Evolutionary conservation across 2,888 invertebrate species (phyloP).

Genomic region (Anthoptus insignis): DNA sequence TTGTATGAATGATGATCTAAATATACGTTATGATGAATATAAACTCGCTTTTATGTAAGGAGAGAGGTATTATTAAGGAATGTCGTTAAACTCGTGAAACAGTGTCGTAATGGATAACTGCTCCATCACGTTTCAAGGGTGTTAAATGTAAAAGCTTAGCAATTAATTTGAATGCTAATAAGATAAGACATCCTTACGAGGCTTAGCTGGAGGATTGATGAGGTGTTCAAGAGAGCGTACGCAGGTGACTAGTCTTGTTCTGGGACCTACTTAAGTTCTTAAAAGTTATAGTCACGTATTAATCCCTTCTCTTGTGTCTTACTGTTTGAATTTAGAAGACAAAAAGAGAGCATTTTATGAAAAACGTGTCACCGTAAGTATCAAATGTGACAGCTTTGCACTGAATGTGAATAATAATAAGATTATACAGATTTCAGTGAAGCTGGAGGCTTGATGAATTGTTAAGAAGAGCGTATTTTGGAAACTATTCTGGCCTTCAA

Average conservation of each 20-base stretch:
- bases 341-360: no score
- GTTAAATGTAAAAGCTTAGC: constrained; percentile 42
- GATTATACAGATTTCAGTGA: no score
- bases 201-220: constrained; percentile 1
- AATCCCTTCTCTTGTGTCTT: no score
- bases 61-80: background rate
- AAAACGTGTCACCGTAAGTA: no score
- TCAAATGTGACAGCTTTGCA: no score
- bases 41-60: constrained; percentile 8
- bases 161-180: constrained; percentile 50
- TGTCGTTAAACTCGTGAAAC: constrained; percentile 2
- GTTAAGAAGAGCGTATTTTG: no score
- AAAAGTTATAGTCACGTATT: no score
- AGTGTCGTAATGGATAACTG: constrained; percentile 9
- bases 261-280: background rate
- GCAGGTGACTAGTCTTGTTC: no score
- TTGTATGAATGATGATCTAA: background rate
- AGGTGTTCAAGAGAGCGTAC: background rate
- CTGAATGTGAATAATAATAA: no score
- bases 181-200: constrained; percentile 26
- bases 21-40: background rate
- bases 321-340: no score
- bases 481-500: no score
- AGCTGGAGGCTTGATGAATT: no score
- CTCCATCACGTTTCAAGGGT: constrained; percentile 7